A percentile compares a stretch with the other conserved stretches of the same genome.
These are phyloP conservation scores for Propithecus coquereli DNA, from an alignment of 2,113 vertebrate genomes.

Conservation along the genomic window DNA sequence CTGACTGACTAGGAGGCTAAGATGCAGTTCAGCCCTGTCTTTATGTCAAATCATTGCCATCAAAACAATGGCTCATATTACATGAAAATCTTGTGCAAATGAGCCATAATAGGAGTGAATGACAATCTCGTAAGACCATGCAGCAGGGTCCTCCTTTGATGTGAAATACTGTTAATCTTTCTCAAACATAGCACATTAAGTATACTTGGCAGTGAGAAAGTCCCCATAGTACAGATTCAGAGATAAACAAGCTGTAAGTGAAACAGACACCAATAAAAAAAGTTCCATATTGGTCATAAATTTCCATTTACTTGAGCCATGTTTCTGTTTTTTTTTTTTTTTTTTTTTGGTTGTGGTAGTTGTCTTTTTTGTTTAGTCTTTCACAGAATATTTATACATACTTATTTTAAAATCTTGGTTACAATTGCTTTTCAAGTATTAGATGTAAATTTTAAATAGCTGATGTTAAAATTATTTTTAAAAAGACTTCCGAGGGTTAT, in stretches of 20 bases:
- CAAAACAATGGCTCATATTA: slow-evolving; percentile 91
- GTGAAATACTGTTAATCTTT: slow-evolving; percentile 89
- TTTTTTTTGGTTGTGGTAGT: neutral
- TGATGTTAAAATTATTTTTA: slow-evolving; percentile 3
- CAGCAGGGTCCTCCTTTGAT: slow-evolving; percentile 92
- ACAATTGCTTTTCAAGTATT: neutral
- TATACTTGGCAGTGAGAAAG: slow-evolving; percentile 82
- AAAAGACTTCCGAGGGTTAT: neutral
- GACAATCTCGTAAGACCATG: slow-evolving; percentile 88
- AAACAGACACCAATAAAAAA: slow-evolving; percentile 62
- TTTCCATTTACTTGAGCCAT: slow-evolving; percentile 40
- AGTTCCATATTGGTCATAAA: slow-evolving; percentile 53
- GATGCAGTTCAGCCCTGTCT: slow-evolving; percentile 82
- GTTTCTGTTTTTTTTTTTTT: neutral
- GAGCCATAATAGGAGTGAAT: slow-evolving; percentile 88
- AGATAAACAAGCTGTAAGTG: slow-evolving; percentile 68
- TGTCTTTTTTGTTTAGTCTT: neutral
- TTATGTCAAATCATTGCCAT: slow-evolving; percentile 86
- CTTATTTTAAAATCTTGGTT: neutral
- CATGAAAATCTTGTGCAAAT: slow-evolving; percentile 90
- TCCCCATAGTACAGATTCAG: slow-evolving; percentile 54
- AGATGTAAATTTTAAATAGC: neutral
- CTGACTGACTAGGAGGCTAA: slow-evolving; percentile 62
- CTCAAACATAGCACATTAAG: slow-evolving; percentile 78
- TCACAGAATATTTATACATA: neutral